Conservation (phyloP, 2,797 vertebrate species). For the Scarus forsteni region DNA sequence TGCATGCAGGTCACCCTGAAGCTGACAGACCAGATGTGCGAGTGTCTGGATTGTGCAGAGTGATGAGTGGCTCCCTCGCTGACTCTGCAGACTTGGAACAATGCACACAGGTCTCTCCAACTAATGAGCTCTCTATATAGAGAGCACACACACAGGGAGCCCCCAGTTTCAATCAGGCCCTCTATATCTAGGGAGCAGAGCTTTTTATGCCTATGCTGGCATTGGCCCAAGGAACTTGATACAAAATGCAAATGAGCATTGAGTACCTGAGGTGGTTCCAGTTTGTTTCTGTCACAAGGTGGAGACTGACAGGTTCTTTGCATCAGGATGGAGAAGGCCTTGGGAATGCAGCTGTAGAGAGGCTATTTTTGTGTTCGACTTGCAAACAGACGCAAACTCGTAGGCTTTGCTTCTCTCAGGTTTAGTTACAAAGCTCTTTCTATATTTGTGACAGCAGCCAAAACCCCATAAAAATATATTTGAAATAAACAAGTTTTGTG, state of each 20-base stretch:
- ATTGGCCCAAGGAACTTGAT: constrained; percentile 73
- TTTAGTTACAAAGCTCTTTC: constrained; percentile 39
- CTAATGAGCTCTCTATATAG: constrained; percentile 82
- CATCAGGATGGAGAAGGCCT: constrained; percentile 54
- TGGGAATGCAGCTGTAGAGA: constrained; percentile 53
- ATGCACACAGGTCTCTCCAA: constrained; percentile 81
- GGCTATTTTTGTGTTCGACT: constrained; percentile 62
- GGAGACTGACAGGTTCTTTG: constrained; percentile 69
- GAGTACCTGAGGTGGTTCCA: constrained; percentile 72
- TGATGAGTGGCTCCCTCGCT: constrained; percentile 81
- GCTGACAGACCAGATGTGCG: constrained; percentile 80
- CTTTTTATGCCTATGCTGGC: constrained; percentile 73
- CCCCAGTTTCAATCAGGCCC: constrained; percentile 77
- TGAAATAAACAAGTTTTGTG: constrained; percentile 31
- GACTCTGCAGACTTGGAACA: constrained; percentile 83
- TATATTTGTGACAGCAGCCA: constrained; percentile 24
- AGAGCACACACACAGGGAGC: constrained; percentile 60
- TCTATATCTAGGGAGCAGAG: constrained; percentile 72
- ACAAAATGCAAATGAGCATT: constrained; percentile 79
- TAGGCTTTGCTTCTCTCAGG: constrained; percentile 2
- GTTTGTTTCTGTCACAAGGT: constrained; percentile 75
- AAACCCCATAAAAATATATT: constrained; percentile 37
- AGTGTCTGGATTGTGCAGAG: constrained; percentile 72
- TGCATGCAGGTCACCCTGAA: constrained; percentile 78
- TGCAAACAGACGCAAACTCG: constrained; percentile 39